Base-by-base conservation (phyloP, 2,797 vertebrate genomes). In the Chiroxiphia lanceolata region DNA sequence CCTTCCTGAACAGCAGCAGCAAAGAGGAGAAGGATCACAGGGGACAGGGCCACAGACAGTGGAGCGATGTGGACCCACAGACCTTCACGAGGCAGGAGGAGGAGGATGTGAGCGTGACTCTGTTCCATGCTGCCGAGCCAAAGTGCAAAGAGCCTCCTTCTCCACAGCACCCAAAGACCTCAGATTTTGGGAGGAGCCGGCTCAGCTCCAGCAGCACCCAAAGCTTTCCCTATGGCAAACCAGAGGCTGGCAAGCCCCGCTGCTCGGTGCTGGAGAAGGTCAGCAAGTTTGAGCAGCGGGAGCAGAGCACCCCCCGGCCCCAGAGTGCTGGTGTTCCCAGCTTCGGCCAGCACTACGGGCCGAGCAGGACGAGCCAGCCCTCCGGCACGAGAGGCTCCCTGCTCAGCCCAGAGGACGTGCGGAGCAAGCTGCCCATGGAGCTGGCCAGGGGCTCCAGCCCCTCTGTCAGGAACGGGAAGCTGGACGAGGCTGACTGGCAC, bases 251-350 rank as follows among this genome's bases (percentile, higher is more conserved):
- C 92, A 47, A 95, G 90, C 42, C 98, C 56, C 93, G 96, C 93
- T 98, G 98, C 94, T 99, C 99, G 0, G 99, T 99, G 80, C 96
- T 99, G 89, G 99, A 99, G 97, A 99, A 99, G 93, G 98, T 99
- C 53, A 98, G 96, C 84, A 98, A 98, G 86, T 99, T 99, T n/a
- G 99, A 99, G 96, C 98, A 98, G 56, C 98, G 97, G 6, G 98
- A 99, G 67, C 98, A 98, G 8, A 97, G 97, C 29, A 95, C 95
- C 82, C 98, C 96, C 33, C 97, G 97, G 29, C 97, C 98, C 64
- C 97, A 97, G 8, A 98, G 97, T 3, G 50, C 77, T 6, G 80
- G 95, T 9, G 3, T 92, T 69, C 85, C 83, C 38, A 48, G 68
- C 25, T 88, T 96, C 0, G 92, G 97, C 40, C 96, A 51, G 45